Evolutionary conservation across 2,888 invertebrate genomes (phyloP), one percentile per base, ranked within the genome.

Genomic region (Leuctra nigra): DNA sequence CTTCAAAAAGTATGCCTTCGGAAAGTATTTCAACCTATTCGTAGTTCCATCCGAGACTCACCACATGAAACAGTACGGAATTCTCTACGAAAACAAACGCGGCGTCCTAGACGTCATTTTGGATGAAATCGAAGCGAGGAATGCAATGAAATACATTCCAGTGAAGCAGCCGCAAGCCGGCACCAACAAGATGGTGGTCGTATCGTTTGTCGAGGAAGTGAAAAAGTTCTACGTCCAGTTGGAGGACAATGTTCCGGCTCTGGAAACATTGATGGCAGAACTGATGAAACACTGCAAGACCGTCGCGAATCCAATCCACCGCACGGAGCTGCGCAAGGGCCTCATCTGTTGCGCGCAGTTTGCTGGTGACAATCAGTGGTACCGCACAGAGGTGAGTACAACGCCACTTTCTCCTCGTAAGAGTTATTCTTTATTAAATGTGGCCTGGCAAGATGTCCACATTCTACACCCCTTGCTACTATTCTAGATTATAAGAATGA

Each of bases 351-450:
- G 86, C 62, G 94, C 95, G 0, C 81, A 86, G 58, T 97, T 87
- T 68, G 80, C 83, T 47, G 80, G 75, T 50, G 91, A 92, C 71
- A 79, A 80, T 25, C 85, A 87, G 67, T 98, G 96, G 95, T 97
- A 97, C 70, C 78, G 98, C 62, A 96, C 92, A 0, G 79, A 82
- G 67, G 80, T 96, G 7, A 76, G 83, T n/a, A n/a, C n/a, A n/a
- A n/a, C n/a, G n/a, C n/a, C n/a, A n/a, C n/a, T n/a, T n/a, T n/a
- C n/a, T n/a, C n/a, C n/a, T n/a, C n/a, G n/a, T n/a, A n/a, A n/a
- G n/a, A n/a, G n/a, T n/a, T n/a, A n/a, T n/a, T n/a, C n/a, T n/a
- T n/a, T n/a, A n/a, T n/a, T n/a, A n/a, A n/a, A n/a, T n/a, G n/a
- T n/a, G n/a, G n/a, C n/a, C n/a, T n/a, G n/a, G n/a, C n/a, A n/a